Conservation (phyloP, 2,888 invertebrate species). For the Pseudococcus jackbeardsleyi region DNA sequence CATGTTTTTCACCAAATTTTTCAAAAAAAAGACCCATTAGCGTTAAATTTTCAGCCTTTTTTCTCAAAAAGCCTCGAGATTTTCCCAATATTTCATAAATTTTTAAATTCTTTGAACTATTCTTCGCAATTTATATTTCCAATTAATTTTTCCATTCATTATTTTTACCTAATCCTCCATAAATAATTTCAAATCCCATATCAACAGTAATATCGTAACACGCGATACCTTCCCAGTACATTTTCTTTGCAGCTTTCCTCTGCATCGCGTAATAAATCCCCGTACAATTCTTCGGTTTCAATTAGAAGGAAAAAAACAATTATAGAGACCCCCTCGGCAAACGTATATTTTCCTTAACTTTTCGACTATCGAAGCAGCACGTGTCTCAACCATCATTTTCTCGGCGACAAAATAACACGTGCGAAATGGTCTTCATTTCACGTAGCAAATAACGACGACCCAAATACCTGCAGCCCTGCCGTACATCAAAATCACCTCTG, state of each 20-base stretch:
- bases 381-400: neutral
- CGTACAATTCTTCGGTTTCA: neutral
- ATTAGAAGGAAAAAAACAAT: neutral
- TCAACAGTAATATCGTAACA: too few relatives aligned
- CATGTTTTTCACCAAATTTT: too few relatives aligned
- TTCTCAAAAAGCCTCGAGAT: too few relatives aligned
- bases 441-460: neutral
- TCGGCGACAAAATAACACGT: neutral
- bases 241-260: neutral
- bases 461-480: neutral
- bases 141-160: too few relatives aligned
- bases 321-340: neutral
- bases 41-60: too few relatives aligned
- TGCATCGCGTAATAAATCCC: neutral
- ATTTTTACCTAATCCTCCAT: too few relatives aligned
- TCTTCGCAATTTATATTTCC: too few relatives aligned
- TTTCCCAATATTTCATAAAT: too few relatives aligned
- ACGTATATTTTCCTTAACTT: neutral
- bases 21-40: too few relatives aligned
- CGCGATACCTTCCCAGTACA: too few relatives aligned
- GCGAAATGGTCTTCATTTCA: neutral
- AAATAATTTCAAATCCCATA: too few relatives aligned
- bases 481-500: neutral
- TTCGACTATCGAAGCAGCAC: neutral
- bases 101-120: too few relatives aligned